Evolutionary conservation across 2,797 vertebrate species (phyloP), one percentile per base, ranked within the genome.

Genomic region (Falco naumanni): DNA sequence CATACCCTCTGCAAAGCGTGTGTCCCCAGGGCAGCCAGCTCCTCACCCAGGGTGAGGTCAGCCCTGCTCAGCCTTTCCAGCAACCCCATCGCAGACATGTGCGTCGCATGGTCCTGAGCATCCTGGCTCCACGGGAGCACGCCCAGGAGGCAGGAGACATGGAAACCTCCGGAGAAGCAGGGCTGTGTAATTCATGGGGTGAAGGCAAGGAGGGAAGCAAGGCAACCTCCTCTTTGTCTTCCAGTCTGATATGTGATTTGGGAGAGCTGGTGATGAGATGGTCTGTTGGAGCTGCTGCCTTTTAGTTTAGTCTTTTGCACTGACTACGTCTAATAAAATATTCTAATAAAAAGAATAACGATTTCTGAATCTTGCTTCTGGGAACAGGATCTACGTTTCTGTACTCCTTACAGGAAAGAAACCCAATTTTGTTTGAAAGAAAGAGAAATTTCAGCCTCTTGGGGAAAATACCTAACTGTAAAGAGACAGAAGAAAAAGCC

Each of bases 401-500:
- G 53, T 89, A n/a, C 68, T 71, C 74, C 37, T 95, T 87, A 39
- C 10, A 90, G 87, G 68, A 85, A 95, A 94, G 65, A 87, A 90
- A 87, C 59, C 68, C 68, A 69, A 31, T 90, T 92, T 90, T 78
- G 19, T 80, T 77, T 50, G 89, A 91, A 95, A 95, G 83, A 84
- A 72, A 87, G 60, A 84, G 81, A 64, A 53, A 92, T 92, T 96
- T 83, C 48, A 88, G 91, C 90, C 84, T 91, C 64, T 54, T 65
- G 45, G 60, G 87, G 53, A 85, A 91, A 94, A 91, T 78, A 43
- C 51, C 81, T 65, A 82, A 56, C 61, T 77, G 56, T 77, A 93
- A 96, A 96, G 54, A 96, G 89, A 80, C 61, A 87, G 94, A 96
- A 95, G 68, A 75, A 94, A 83, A 93, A 92, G 77, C 72, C 80